These are phyloP conservation scores for Ophiothrix spiculata DNA, from an alignment of 35 echinoderm and acorn worm genomes.

Conservation along the genomic window DNA sequence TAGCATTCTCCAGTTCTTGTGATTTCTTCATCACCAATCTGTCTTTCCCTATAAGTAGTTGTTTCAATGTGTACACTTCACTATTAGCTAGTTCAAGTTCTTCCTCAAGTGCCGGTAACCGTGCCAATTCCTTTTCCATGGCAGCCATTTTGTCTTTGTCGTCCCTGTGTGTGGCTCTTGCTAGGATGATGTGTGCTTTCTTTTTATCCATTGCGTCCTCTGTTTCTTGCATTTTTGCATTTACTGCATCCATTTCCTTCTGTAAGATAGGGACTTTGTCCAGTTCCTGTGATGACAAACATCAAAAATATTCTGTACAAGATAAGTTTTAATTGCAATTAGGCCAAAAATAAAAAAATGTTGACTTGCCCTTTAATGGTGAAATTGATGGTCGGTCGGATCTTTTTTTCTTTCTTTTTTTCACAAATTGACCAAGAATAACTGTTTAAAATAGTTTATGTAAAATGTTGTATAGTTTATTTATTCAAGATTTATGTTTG, in stretches of 20 bases:
- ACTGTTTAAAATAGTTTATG: too few species aligned
- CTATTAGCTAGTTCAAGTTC: slow-evolving; percentile 54
- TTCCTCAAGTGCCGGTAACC: slow-evolving; percentile 28
- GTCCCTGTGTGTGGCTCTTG: slow-evolving; percentile 52
- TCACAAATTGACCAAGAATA: too few species aligned
- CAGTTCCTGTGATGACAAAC: slow-evolving; percentile 58
- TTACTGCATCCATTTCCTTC: slow-evolving; percentile 48
- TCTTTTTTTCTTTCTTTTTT: too few species aligned
- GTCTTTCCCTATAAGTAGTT: slow-evolving; percentile 62
- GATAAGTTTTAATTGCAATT: too few species aligned
- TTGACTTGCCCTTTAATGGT: too few species aligned
- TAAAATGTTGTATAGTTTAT: too few species aligned
- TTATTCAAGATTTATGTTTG: too few species aligned
- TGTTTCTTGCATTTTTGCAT: slow-evolving; percentile 54
- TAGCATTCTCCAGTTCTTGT: slow-evolving; percentile 56
- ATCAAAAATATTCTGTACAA: background rate
- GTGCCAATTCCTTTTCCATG: slow-evolving; percentile 51
- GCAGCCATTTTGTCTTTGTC: slow-evolving; percentile 61
- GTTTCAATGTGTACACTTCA: slow-evolving; percentile 63
- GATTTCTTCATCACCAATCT: slow-evolving; percentile 60
- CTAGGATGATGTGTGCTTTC: slow-evolving; percentile 62
- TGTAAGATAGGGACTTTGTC: slow-evolving; percentile 57
- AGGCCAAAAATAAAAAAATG: too few species aligned
- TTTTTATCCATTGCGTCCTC: slow-evolving; percentile 51
- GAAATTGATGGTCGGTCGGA: too few species aligned